phyloP scores from a whole-genome alignment of 2,797 vertebrate genomes.

The Echiichthys vipera region DNA sequence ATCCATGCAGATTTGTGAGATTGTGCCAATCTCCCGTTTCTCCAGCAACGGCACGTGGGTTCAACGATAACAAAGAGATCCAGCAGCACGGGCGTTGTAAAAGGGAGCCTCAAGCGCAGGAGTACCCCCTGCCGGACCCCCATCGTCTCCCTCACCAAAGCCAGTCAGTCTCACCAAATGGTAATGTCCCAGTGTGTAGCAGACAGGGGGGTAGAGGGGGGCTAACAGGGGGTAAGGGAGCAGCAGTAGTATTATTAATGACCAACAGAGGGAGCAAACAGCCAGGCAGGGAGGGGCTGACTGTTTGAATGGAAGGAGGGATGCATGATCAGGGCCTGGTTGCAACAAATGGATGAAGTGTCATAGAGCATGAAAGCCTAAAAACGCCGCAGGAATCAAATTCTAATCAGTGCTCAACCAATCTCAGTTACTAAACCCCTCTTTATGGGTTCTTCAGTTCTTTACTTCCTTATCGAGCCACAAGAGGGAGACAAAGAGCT shows the following conservation, averaged over 20 bases:
- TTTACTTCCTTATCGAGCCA: constrained; percentile 34
- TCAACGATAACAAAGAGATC: constrained; percentile 71
- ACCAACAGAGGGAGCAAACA: constrained; percentile 75
- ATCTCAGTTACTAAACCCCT: not conserved
- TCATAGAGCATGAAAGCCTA: no score
- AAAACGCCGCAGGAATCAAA: not conserved
- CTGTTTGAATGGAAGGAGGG: constrained; percentile 3
- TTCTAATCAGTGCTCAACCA: not conserved
- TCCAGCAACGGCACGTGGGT: constrained; percentile 55
- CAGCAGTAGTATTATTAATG: constrained; percentile 52
- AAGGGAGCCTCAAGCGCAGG: constrained; percentile 47
- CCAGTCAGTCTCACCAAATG: constrained; percentile 82
- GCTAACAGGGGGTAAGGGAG: constrained; percentile 66
- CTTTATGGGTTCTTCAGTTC: not conserved
- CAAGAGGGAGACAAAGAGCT: constrained; percentile 53
- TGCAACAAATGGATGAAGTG: not conserved
- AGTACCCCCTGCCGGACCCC: constrained; percentile 82
- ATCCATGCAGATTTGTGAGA: constrained; percentile 35
- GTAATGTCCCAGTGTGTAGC: constrained; percentile 80
- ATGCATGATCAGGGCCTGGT: constrained; percentile 1
- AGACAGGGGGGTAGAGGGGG: constrained; percentile 59
- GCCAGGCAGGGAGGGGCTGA: not conserved
- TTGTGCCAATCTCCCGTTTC: constrained; percentile 26
- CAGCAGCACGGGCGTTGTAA: constrained; percentile 37
- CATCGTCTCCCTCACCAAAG: constrained; percentile 74